Evolutionary conservation across 2,888 invertebrate genomes (phyloP).

Genomic region (Drosophila affinis): DNA sequence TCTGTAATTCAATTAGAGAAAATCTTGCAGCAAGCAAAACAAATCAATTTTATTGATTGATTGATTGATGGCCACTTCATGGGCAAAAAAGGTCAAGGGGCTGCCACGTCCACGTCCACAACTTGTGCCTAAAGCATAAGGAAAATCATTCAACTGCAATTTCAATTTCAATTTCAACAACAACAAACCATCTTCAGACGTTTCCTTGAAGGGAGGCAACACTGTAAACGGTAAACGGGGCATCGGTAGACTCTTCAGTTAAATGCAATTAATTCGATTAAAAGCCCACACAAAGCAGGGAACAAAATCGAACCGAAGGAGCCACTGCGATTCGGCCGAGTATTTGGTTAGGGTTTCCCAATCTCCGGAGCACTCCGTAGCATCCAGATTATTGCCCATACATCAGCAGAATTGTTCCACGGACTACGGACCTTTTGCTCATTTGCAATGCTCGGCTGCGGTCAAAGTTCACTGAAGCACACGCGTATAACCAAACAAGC

Average conservation of each 20-base stretch:
- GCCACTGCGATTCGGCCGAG: not conserved
- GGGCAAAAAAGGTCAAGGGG: constrained; percentile 19
- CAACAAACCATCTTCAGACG: constrained; percentile 11
- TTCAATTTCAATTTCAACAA: constrained; percentile 40
- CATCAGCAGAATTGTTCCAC: constrained; percentile 34
- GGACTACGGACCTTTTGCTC: constrained; percentile 10
- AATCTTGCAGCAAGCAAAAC: not conserved
- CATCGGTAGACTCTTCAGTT: constrained; percentile 39
- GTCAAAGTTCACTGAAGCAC: constrained; percentile 58
- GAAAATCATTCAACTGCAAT: constrained; percentile 60
- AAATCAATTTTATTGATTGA: constrained; percentile 25
- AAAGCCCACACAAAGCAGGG: constrained; percentile 40
- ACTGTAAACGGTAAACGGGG: too few species aligned
- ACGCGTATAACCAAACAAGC: constrained; percentile 1
- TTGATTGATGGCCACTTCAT: constrained; percentile 30
- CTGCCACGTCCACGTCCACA: constrained; percentile 2
- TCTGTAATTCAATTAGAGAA: constrained; percentile 23
- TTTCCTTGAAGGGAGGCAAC: not conserved
- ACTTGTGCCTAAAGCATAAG: constrained; percentile 20
- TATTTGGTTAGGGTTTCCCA: constrained; percentile 24
- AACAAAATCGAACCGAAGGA: not conserved
- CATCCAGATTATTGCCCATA: constrained; percentile 13
- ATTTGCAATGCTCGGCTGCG: constrained; percentile 38
- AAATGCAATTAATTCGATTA: constrained; percentile 73
- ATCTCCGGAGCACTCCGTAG: constrained; percentile 19